These are phyloP conservation scores for Sphecodes monilicornis DNA, from an alignment of 2,888 invertebrate genomes.

Conservation along the genomic window DNA sequence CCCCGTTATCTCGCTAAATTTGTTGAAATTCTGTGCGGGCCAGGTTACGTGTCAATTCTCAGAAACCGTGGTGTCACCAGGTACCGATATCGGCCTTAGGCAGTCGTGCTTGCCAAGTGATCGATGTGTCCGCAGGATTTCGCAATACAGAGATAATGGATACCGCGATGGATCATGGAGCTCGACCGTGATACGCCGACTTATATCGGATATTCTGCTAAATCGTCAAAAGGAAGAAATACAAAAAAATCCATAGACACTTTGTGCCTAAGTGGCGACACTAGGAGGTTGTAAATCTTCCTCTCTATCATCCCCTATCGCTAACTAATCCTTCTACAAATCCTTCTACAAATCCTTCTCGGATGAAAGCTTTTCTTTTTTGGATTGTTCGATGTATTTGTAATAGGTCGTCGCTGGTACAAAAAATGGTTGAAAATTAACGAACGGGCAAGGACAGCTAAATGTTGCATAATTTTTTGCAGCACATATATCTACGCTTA, in stretches of 20 bases:
- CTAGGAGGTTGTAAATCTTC: background rate
- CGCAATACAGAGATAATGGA: slow-evolving; percentile 61
- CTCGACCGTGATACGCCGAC: slow-evolving; percentile 35
- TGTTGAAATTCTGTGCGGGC: slow-evolving; percentile 13
- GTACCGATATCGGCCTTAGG: slow-evolving; percentile 29
- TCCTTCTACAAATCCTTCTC: too few relatives aligned
- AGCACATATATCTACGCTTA: too few relatives aligned
- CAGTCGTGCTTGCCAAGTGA: slow-evolving; percentile 50
- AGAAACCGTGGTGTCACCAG: slow-evolving; percentile 33
- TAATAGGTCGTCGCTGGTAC: too few relatives aligned
- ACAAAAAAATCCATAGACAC: background rate
- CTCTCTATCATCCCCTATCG: background rate
- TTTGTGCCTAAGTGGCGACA: background rate
- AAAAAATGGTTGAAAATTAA: too few relatives aligned
- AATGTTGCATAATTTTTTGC: too few relatives aligned
- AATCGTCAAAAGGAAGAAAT: background rate
- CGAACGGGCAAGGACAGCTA: too few relatives aligned
- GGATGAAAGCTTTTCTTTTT: too few relatives aligned
- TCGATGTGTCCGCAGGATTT: slow-evolving; percentile 63
- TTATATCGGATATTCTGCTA: background rate
- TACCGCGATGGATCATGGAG: slow-evolving; percentile 56
- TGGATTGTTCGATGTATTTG: too few relatives aligned
- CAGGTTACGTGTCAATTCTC: slow-evolving; percentile 11
- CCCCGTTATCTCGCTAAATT: slow-evolving; percentile 21
- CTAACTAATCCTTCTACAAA: too few relatives aligned